Evolutionary conservation across 2,113 vertebrate genomes (phyloP).

Genomic region (Sus scrofa): DNA sequence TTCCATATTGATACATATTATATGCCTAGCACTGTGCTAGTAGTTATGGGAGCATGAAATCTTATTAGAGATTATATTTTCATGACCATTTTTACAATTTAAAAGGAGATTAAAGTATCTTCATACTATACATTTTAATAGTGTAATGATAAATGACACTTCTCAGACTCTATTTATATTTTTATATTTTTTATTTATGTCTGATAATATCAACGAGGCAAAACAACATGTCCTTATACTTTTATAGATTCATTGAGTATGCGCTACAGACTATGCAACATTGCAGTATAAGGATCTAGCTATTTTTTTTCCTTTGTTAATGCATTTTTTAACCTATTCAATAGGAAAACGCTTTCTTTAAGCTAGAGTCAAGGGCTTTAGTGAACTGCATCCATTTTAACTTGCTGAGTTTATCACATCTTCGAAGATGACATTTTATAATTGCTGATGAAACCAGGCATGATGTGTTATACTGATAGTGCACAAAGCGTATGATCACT

Average conservation of each 20-base stretch:
- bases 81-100: background rate
- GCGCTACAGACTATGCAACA: background rate
- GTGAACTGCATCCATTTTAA: conserved; percentile 38
- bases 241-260: background rate
- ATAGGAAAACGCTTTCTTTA: conserved; percentile 47
- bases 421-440: conserved; percentile 73
- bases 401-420: conserved; percentile 67
- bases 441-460: conserved; percentile 74
- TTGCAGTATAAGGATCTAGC: background rate
- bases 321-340: background rate
- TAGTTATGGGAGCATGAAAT: background rate
- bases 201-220: background rate
- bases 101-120: background rate
- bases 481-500: conserved; percentile 56
- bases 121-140: conserved; percentile 10
- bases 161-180: background rate
- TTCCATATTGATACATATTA: background rate
- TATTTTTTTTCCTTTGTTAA: background rate
- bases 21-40: background rate
- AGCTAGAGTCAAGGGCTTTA: conserved; percentile 65
- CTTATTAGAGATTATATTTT: background rate
- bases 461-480: conserved; percentile 51
- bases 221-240: background rate
- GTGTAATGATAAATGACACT: background rate
- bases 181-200: conserved; percentile 21